phyloP scores from a whole-genome alignment of 2,113 vertebrate genomes.

The Prochilodus magdalenae region DNA sequence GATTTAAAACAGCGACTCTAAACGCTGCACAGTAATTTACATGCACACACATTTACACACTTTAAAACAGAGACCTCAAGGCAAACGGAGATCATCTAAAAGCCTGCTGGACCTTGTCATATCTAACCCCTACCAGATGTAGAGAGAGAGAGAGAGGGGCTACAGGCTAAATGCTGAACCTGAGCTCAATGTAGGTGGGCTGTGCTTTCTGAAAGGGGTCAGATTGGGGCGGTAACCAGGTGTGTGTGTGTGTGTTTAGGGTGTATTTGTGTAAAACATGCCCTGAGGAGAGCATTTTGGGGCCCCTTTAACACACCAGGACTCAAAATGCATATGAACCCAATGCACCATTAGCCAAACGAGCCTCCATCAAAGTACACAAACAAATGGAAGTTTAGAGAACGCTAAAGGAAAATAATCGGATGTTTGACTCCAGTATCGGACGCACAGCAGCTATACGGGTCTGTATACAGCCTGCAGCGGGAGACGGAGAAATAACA shows the following conservation, averaged over 20 bases:
- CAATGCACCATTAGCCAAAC: neutral
- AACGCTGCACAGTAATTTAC: neutral
- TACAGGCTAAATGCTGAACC: conserved; percentile 22
- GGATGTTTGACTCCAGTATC: conserved; percentile 27
- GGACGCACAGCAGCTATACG: conserved; percentile 35
- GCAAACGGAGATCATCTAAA: conserved; percentile 37
- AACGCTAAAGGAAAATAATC: conserved; percentile 29
- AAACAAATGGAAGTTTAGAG: conserved; percentile 49
- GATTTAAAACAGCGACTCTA: too few relatives aligned
- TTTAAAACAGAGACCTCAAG: conserved; percentile 27
- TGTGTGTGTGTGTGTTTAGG: conserved; percentile 23
- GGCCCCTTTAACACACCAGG: neutral
- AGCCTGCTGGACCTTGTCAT: conserved; percentile 39
- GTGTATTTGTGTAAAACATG: conserved; percentile 21
- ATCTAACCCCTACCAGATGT: conserved; percentile 61
- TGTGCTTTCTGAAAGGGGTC: conserved; percentile 17
- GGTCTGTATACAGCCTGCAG: neutral
- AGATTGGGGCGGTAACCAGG: conserved; percentile 45
- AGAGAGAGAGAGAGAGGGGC: neutral
- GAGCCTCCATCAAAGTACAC: neutral
- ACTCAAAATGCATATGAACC: neutral
- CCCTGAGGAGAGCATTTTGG: conserved; percentile 6
- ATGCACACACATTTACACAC: conserved; percentile 31
- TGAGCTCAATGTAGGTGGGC: conserved; percentile 45
- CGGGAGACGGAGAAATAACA: too few relatives aligned